phyloP scores from a whole-genome alignment of 2,888 invertebrate species.

The Spialia ferax region DNA sequence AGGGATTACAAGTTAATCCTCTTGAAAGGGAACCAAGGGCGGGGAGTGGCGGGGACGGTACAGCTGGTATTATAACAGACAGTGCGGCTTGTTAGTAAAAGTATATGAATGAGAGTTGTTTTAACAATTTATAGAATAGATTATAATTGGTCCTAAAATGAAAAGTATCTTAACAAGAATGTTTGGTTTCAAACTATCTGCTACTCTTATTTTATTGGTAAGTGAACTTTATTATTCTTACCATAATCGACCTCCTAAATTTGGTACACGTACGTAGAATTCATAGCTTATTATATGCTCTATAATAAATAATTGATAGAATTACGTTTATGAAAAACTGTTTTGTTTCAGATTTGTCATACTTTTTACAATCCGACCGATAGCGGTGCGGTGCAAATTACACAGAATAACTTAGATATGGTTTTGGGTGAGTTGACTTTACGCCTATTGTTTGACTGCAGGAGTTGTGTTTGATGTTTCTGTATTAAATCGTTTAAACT shows the following conservation, averaged over 20 bases:
- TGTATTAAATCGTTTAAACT: constrained; percentile 22
- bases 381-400: constrained; percentile 94
- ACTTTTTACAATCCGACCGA: constrained; percentile 91
- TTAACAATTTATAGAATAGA: neutral
- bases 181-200: constrained; percentile 62
- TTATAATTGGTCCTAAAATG: constrained; percentile 10
- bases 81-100: too few relatives aligned
- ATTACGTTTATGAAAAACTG: constrained; percentile 58
- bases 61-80: too few relatives aligned
- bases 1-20: constrained; percentile 84
- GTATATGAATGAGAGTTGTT: neutral
- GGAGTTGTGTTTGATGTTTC: constrained; percentile 8
- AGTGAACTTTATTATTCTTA: constrained; percentile 51
- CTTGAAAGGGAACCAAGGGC: constrained; percentile 69
- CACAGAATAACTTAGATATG: constrained; percentile 93
- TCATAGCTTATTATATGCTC: constrained; percentile 71
- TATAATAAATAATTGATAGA: constrained; percentile 70
- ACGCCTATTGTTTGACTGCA: constrained; percentile 29
- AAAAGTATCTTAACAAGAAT: constrained; percentile 50
- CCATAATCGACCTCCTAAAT: constrained; percentile 42
- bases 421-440: constrained; percentile 92
- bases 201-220: constrained; percentile 70
- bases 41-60: constrained; percentile 51
- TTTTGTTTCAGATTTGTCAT: constrained; percentile 82
- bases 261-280: constrained; percentile 55